Percentiles rank a stretch among this genome's conserved stretches.
These are phyloP conservation scores for Ceyx melanurus DNA, from an alignment of 2,113 vertebrate species.

Conservation along the genomic window DNA sequence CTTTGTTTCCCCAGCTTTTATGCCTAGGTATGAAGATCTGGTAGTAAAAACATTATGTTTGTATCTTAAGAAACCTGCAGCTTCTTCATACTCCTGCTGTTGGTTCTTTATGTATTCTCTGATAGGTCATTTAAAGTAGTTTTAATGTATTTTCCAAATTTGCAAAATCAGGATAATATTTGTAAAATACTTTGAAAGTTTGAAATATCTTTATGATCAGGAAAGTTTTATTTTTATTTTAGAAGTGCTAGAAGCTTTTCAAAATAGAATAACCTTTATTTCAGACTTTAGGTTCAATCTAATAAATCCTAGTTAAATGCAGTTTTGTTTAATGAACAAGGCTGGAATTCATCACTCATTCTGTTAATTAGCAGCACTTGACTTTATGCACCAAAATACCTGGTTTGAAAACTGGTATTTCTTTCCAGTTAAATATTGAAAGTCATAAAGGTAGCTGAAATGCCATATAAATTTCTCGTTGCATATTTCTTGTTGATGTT, in stretches of 20 bases:
- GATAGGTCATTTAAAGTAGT: background rate
- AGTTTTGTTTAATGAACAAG: constrained; percentile 55
- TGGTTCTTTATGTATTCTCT: background rate
- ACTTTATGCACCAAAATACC: constrained; percentile 50
- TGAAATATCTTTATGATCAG: background rate
- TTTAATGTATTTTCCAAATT: background rate
- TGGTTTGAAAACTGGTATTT: constrained; percentile 42
- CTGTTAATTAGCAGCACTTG: constrained; percentile 62
- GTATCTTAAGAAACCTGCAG: background rate
- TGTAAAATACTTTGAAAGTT: background rate
- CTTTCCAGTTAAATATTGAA: background rate
- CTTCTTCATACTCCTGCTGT: background rate
- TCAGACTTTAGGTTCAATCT: constrained; percentile 23
- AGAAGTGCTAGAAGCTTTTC: constrained; percentile 26
- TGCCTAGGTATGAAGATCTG: background rate
- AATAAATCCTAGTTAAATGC: constrained; percentile 52
- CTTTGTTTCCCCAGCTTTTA: background rate
- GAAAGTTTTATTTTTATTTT: background rate
- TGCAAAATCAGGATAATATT: background rate
- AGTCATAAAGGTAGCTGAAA: background rate
- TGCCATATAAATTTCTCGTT: background rate
- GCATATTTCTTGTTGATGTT: background rate
- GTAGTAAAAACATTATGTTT: background rate
- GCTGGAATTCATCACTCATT: constrained; percentile 57
- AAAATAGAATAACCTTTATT: constrained; percentile 12